Percentiles rank a stretch among this genome's conserved stretches.
phyloP scores from a whole-genome alignment of 2,797 vertebrate genomes.

The Neosalanx taihuensis region DNA sequence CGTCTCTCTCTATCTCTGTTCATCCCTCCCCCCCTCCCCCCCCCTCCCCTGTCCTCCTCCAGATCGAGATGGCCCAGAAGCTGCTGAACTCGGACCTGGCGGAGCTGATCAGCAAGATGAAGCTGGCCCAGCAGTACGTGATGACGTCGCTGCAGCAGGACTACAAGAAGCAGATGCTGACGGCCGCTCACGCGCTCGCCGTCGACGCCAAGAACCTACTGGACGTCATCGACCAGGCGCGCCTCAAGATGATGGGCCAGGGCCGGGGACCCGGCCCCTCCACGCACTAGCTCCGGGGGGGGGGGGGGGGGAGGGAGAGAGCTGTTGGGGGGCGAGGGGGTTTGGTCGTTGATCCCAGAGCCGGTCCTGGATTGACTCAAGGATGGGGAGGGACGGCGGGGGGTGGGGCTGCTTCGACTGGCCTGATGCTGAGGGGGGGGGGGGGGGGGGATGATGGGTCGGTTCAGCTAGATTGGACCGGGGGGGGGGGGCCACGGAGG shows the following conservation, averaged over 20 bases:
- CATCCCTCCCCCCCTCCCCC: neutral
- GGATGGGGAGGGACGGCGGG: neutral
- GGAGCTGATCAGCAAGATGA: conserved; percentile 98
- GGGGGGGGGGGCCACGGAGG: neutral
- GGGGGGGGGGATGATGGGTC: neutral
- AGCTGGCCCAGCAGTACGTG: conserved; percentile 96
- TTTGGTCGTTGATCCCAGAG: neutral
- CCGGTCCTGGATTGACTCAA: neutral
- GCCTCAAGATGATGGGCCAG: conserved; percentile 90
- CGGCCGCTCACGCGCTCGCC: conserved; percentile 92
- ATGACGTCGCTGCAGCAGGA: conserved; percentile 99
- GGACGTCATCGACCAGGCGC: conserved; percentile 96
- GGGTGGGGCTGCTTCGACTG: conserved; percentile 28
- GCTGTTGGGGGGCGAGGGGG: conserved; percentile 18
- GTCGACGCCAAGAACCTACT: conserved; percentile 97
- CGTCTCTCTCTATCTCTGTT: no score
- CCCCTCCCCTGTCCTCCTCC: conserved; percentile 12
- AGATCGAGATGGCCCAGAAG: conserved; percentile 99
- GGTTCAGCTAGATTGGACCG: neutral
- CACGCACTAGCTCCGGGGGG: conserved; percentile 69
- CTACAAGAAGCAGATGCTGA: conserved; percentile 99
- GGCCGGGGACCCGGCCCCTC: conserved; percentile 54
- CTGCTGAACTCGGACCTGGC: conserved; percentile 96
- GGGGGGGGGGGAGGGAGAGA: conserved; percentile 18
- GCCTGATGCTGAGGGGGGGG: conserved; percentile 19